phyloP scores from a whole-genome alignment of 2,888 invertebrate species.

The Bombylius major region DNA sequence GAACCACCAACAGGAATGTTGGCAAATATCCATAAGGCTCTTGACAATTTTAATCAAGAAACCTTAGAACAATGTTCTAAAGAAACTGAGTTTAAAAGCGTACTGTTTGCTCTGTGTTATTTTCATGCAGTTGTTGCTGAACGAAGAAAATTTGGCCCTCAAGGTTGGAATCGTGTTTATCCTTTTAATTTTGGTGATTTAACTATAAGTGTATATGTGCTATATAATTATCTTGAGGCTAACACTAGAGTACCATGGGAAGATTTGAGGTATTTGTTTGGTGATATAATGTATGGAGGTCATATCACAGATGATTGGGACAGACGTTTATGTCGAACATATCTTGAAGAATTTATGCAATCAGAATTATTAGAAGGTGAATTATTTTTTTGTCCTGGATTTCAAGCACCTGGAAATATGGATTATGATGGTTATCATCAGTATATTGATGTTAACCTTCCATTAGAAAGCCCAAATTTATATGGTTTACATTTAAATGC shows the following conservation, averaged over 20 bases:
- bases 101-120: conserved; percentile 81
- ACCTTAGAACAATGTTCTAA: conserved; percentile 85
- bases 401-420: conserved; percentile 74
- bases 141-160: conserved; percentile 63
- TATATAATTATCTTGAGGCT: conserved; percentile 82
- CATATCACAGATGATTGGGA: conserved; percentile 98
- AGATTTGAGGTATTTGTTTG: conserved; percentile 85
- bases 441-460: conserved; percentile 77
- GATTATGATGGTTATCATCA: conserved; percentile 78
- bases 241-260: conserved; percentile 86
- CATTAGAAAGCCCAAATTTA: conserved; percentile 76
- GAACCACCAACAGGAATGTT: conserved; percentile 92
- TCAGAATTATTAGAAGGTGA: conserved; percentile 81
- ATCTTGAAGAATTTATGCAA: conserved; percentile 77
- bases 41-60: conserved; percentile 86
- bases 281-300: conserved; percentile 96
- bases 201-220: conserved; percentile 81
- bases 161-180: conserved; percentile 45
- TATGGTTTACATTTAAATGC: conserved; percentile 92
- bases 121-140: conserved; percentile 93
- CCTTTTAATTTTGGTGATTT: conserved; percentile 77
- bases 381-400: conserved; percentile 65
- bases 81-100: conserved; percentile 84
- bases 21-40: conserved; percentile 84
- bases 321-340: conserved; percentile 70